Evolutionary conservation across 2,888 invertebrate genomes (phyloP), one percentile per base, ranked within the genome.

Genomic region (Lasioglossum figueresi): DNA sequence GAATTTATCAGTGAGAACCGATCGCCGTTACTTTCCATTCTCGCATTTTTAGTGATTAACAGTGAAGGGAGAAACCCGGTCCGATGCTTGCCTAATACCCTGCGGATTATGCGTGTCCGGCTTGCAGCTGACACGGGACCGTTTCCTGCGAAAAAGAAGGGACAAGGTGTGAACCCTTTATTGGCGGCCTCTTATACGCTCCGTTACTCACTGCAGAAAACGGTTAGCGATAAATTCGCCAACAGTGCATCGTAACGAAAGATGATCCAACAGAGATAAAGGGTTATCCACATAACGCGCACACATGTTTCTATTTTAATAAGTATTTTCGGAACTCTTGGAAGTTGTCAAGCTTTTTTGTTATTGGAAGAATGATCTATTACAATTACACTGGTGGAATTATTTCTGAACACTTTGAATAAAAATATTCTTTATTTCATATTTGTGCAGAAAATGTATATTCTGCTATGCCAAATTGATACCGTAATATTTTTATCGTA

Each of bases 61-160:
- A 8, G 45, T n/a, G 45, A 82, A 72, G 66, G 56, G 31, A 4
- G 72, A 82, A 76, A 72, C 76, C 45, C 45, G 59, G 31, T 43
- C 27, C 34, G 68, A 23, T 23, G 75, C 66, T 76, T 72, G 59
- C 34, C 77, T 78, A 79, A 86, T 80, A 72, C 37, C 34, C 37
- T 45, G 19, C 45, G 75, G 81, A 78, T 84, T 85, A 86, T 84
- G 68, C 27, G 45, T 45, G 72, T 45, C 27, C 59, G 76, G 56
- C n/a, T 63, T 27, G 63, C 86, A 86, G 78, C 84, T 84, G 86
- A 81, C 86, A 81, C 78, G 56, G 31, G 81, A 70, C 48, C 37
- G 76, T 76, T 80, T 80, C 86, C 81, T 75, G 79, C 19, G 76
- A 76, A 84, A 73, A 73, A 48, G 63, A 84, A 56, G 63, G n/a